Conservation (phyloP, 2,888 invertebrate species). For the Galeopsomyia nigrocyanea region DNA sequence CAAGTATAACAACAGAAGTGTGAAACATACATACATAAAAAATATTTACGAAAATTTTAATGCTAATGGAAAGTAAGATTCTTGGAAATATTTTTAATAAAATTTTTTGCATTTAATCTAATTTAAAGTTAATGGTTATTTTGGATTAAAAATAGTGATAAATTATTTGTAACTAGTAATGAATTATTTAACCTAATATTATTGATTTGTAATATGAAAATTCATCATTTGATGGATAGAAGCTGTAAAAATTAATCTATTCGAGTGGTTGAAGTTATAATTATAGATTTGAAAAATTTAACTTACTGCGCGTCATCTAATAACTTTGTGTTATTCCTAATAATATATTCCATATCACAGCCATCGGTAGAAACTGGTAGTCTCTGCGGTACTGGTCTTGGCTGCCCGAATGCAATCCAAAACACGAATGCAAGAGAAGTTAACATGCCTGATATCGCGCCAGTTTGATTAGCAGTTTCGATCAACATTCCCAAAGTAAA, state of each 20-base stretch:
- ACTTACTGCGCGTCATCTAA: conserved; percentile 16
- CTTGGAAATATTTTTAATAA: too few relatives aligned
- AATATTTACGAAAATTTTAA: too few relatives aligned
- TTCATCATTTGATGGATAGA: neutral
- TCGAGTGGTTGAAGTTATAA: too few relatives aligned
- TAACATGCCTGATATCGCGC: conserved; percentile 77
- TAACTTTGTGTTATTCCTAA: conserved; percentile 17
- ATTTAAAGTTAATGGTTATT: too few relatives aligned
- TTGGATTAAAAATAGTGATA: too few relatives aligned
- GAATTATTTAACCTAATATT: too few relatives aligned
- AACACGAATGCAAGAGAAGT: conserved; percentile 78
- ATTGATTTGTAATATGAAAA: neutral
- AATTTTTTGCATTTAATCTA: too few relatives aligned
- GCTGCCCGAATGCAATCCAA: conserved; percentile 89
- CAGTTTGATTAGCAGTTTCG: conserved; percentile 79
- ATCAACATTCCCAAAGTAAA: conserved; percentile 90
- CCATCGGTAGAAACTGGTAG: conserved; percentile 75
- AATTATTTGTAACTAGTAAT: too few relatives aligned
- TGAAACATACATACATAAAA: too few relatives aligned
- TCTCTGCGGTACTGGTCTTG: conserved; percentile 75
- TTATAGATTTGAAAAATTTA: neutral
- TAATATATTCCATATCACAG: conserved; percentile 66
- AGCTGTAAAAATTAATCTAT: too few relatives aligned
- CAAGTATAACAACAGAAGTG: too few relatives aligned
- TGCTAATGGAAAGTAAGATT: too few relatives aligned